A percentile compares a stretch with the other conserved stretches of the same genome.
Evolutionary conservation across 2,113 vertebrate species (phyloP).

Genomic region (Reinhardtius hippoglossoides): DNA sequence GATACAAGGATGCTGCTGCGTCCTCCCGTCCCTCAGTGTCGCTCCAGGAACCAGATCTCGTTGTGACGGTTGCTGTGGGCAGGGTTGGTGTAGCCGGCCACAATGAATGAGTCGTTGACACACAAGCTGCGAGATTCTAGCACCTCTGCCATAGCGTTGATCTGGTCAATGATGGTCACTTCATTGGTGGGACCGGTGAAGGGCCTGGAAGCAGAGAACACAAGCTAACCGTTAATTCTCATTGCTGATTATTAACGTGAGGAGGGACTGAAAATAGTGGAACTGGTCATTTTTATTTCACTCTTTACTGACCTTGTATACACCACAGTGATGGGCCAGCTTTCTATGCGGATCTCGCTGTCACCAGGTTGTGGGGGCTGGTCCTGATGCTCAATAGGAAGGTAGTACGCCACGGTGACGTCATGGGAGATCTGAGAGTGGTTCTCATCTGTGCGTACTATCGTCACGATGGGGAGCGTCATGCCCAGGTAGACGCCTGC

Average conservation of each 20-base stretch:
- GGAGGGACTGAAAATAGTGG: no score
- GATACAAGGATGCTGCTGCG: slow-evolving; percentile 3
- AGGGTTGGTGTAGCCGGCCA: slow-evolving; percentile 91
- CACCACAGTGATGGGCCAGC: slow-evolving; percentile 85
- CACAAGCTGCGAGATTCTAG: slow-evolving; percentile 81
- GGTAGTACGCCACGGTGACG: slow-evolving; percentile 88
- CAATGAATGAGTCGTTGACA: slow-evolving; percentile 85
- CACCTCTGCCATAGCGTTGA: slow-evolving; percentile 80
- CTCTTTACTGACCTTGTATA: slow-evolving; percentile 84
- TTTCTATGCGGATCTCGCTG: slow-evolving; percentile 84
- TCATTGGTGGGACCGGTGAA: slow-evolving; percentile 89
- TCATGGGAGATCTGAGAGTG: slow-evolving; percentile 70
- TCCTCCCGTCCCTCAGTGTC: slow-evolving; percentile 64
- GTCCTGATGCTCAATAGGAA: slow-evolving; percentile 84
- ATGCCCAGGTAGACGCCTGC: slow-evolving; percentile 87
- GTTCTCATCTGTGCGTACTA: slow-evolving; percentile 83
- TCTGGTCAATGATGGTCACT: slow-evolving; percentile 84
- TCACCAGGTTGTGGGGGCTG: slow-evolving; percentile 85
- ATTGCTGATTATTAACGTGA: background rate
- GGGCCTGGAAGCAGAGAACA: slow-evolving; percentile 71
- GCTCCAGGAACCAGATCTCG: slow-evolving; percentile 91
- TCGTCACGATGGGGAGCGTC: slow-evolving; percentile 88
- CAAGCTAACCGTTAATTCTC: background rate
- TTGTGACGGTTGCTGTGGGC: slow-evolving; percentile 86
- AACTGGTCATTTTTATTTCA: background rate